Conservation (phyloP, 2,113 vertebrate species). For the Hepsetus odoe region DNA sequence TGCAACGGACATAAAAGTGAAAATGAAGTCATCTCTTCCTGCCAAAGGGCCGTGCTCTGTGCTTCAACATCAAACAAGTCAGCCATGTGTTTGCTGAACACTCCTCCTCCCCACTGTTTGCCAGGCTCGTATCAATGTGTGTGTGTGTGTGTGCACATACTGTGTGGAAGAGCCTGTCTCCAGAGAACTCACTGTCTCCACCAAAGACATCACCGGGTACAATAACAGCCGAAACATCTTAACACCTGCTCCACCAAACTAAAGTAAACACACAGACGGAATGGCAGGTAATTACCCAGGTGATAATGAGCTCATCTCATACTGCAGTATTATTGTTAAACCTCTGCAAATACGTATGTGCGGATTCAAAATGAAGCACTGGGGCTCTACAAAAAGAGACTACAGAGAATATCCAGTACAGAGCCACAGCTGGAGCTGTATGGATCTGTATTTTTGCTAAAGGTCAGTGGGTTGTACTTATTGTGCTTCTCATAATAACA, state of each 20-base stretch:
- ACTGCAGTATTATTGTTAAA: slow-evolving; percentile 43
- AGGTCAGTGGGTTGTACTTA: slow-evolving; percentile 21
- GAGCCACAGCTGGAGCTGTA: slow-evolving; percentile 44
- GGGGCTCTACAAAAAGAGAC: slow-evolving; percentile 26
- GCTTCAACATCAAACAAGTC: slow-evolving; percentile 33
- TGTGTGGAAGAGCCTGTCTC: slow-evolving; percentile 48
- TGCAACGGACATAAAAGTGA: neutral
- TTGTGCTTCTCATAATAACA: slow-evolving; percentile 4
- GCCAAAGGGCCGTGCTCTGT: slow-evolving; percentile 11
- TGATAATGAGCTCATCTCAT: slow-evolving; percentile 50
- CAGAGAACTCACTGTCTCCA: slow-evolving; percentile 45
- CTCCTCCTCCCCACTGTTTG: slow-evolving; percentile 39
- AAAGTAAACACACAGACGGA: slow-evolving; percentile 51
- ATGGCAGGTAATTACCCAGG: slow-evolving; percentile 57
- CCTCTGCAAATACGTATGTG: slow-evolving; percentile 27
- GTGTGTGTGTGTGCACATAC: slow-evolving; percentile 46
- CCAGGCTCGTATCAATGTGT: slow-evolving; percentile 42
- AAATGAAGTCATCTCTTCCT: slow-evolving; percentile 20
- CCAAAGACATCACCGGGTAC: slow-evolving; percentile 45
- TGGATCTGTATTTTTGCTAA: slow-evolving; percentile 25
- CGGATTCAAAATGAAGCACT: slow-evolving; percentile 26
- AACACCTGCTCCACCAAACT: slow-evolving; percentile 55
- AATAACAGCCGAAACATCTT: slow-evolving; percentile 55
- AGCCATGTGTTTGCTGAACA: slow-evolving; percentile 40
- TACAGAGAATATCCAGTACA: slow-evolving; percentile 35